Evolutionary conservation across 1,140 invertebrate genomes (phyloP), one percentile per base, ranked within the genome.

Genomic region (Mycetomoellerius zeteki): DNA sequence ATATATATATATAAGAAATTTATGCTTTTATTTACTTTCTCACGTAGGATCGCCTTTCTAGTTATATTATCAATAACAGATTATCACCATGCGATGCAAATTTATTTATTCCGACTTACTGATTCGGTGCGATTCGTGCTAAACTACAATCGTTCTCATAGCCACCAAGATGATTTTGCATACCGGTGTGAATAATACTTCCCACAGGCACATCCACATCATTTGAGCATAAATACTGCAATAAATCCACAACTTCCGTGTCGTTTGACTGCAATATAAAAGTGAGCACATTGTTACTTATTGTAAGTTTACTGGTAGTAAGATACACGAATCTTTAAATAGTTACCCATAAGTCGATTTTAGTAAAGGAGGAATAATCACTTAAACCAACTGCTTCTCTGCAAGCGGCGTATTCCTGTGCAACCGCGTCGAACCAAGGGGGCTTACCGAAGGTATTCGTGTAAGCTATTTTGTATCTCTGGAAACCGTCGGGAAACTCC

Each of bases 101-200:
- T 72, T 14, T 82, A 3, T 72, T 33, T 8, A 6, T 52, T 21
- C 19, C 80, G 81, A 96, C 97, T 96, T 96, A 99, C 98, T 98
- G 97, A 95, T 99, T 98, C 76, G 98, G 96, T 0, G 98, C 96
- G 37, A 99, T 96, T 81, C 99, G 96, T 3, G 98, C 98, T 67
- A 99, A 95, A 90, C 98, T 99, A 95, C 99, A 99, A 95, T 99
- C 99, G 94, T 99, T 99, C 96, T 99, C 99, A 95, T 99, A 99
- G 21, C 99, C 99, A 19, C 99, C 99, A 14, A 96, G 96, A 90
- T 97, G 95, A 95, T 99, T 99, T 95, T 99, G 99, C 99, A 99
- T 99, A 81, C 99, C 99, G 7, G 99, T 99, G 92, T 99, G 99
- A 88, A 99, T 98, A 82, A 99, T 99, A 91, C 98, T 98, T 33